Conservation (phyloP, 2,888 invertebrate species). For the Celastrina argiolus region DNA sequence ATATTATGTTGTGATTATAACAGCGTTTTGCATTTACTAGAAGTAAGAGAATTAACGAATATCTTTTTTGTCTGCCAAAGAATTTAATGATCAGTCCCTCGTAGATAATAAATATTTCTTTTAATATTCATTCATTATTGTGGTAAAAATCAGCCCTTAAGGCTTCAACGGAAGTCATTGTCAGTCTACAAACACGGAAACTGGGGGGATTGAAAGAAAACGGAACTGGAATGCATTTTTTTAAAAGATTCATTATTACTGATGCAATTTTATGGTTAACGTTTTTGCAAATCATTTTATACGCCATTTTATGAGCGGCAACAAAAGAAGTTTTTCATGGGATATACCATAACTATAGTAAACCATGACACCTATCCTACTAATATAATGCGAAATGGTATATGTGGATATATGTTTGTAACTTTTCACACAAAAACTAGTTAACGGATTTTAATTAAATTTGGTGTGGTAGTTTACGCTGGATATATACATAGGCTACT, state of each 20-base stretch:
- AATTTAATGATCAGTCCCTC: constrained; percentile 16
- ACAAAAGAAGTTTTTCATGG: not conserved
- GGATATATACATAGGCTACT: no score
- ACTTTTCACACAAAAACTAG: no score
- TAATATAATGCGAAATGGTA: no score
- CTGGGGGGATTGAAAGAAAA: constrained; percentile 34
- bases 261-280: constrained; percentile 25
- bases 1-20: constrained; percentile 29
- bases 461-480: no score
- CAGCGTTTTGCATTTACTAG: constrained; percentile 62
- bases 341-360: no score
- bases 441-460: no score
- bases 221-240: constrained; percentile 34
- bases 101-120: not conserved
- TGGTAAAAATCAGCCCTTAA: constrained; percentile 29
- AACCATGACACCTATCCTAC: no score
- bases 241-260: constrained; percentile 32
- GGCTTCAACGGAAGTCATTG: constrained; percentile 33
- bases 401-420: no score
- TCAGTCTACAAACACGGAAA: constrained; percentile 33
- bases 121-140: constrained; percentile 12
- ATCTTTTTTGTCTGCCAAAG: constrained; percentile 5
- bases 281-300: constrained; percentile 6
- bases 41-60: constrained; percentile 31
- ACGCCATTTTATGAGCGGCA: constrained; percentile 7